Percentiles rank a stretch among this genome's conserved stretches.
These are phyloP conservation scores for Xestoiulus laeticollis DNA, from an alignment of 2,888 invertebrate genomes.

Conservation along the genomic window DNA sequence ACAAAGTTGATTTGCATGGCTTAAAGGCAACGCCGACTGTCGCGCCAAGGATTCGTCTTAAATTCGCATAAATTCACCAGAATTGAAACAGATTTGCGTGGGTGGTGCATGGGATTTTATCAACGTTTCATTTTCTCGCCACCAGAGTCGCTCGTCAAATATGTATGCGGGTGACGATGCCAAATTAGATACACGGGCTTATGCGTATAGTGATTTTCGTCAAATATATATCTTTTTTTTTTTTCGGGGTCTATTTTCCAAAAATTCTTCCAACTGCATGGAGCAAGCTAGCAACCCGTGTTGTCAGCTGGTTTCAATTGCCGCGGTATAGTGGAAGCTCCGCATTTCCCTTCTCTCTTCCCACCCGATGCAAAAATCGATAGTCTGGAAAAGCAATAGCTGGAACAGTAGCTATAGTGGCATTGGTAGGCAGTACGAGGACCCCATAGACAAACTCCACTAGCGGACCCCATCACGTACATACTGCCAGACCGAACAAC, in stretches of 20 bases:
- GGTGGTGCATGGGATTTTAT: background rate
- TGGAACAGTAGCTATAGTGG: background rate
- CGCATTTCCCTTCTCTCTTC: background rate
- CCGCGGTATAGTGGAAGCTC: background rate
- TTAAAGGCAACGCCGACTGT: background rate
- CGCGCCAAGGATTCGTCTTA: background rate
- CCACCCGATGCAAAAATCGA: conserved; percentile 9
- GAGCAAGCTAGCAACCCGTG: no score
- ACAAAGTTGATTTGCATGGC: background rate
- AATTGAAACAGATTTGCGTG: conserved; percentile 23
- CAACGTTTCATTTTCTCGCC: background rate
- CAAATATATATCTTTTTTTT: background rate
- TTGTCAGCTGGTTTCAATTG: conserved; percentile 21
- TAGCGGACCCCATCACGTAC: background rate
- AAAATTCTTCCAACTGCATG: background rate
- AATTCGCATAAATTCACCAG: background rate
- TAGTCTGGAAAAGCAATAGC: conserved; percentile 31
- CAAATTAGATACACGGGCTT: background rate
- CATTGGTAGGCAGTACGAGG: background rate
- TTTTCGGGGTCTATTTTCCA: background rate
- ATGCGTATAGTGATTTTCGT: background rate
- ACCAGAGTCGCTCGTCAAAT: background rate
- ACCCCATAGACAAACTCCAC: background rate
- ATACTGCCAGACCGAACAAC: background rate
- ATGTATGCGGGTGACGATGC: background rate